phyloP scores from a whole-genome alignment of 1,140 invertebrate species.

The Lepidurus couesii region DNA sequence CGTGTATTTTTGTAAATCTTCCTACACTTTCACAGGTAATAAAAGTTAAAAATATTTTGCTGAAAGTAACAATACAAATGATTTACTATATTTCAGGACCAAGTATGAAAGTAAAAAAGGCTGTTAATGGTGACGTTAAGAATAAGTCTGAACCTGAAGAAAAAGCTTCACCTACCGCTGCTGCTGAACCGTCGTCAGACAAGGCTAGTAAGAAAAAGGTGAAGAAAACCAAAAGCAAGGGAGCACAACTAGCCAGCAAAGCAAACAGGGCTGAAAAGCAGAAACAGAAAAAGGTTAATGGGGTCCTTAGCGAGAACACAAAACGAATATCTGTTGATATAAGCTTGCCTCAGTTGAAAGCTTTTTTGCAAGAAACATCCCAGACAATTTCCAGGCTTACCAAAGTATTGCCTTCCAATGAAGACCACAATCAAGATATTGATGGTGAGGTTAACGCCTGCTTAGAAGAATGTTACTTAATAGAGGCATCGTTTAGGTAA shows the following conservation, averaged over 20 bases:
- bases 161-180: not conserved
- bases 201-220: not conserved
- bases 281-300: not conserved
- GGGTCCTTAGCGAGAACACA: not conserved
- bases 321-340: not conserved
- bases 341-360: not conserved
- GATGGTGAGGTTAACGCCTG: not conserved
- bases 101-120: not conserved
- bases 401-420: not conserved
- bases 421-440: not conserved
- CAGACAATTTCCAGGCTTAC: not conserved
- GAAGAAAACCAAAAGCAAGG: not conserved
- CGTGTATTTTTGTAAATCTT: not conserved
- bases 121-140: not conserved
- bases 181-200: no score
- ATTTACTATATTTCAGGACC: not conserved
- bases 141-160: not conserved
- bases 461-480: not conserved
- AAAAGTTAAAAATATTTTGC: no score
- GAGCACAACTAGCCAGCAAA: not conserved
- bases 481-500: not conserved
- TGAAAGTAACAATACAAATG: no score
- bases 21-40: no score
- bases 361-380: not conserved
- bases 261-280: not conserved